Conservation (phyloP, 2,888 invertebrate species). For the Eledona agricola region DNA sequence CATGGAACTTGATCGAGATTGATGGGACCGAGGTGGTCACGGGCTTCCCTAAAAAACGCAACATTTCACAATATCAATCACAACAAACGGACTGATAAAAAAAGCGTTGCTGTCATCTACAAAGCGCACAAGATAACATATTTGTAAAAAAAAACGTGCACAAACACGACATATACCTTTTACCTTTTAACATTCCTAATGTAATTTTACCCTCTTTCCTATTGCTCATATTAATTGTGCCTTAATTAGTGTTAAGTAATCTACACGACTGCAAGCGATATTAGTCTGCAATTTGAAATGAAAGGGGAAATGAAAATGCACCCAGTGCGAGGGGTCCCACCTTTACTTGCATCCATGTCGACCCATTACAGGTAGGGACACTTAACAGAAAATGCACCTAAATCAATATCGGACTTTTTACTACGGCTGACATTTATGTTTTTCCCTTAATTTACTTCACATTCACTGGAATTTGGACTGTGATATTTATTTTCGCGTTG, state of each 20-base stretch:
- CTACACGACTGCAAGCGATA: constrained; percentile 6
- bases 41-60: constrained; percentile 62
- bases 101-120: background rate
- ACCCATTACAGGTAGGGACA: constrained; percentile 5
- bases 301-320: background rate
- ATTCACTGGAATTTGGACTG: constrained; percentile 18
- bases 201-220: constrained; percentile 59
- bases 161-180: constrained; percentile 53
- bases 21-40: constrained; percentile 62
- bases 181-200: constrained; percentile 62
- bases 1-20: constrained; percentile 75
- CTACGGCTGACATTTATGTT: constrained; percentile 12
- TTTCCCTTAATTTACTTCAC: constrained; percentile 10
- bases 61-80: background rate
- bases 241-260: constrained; percentile 20
- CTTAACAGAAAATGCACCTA: background rate
- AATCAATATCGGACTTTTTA: constrained; percentile 5
- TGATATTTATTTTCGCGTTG: constrained; percentile 14
- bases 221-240: constrained; percentile 44
- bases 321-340: background rate
- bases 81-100: constrained; percentile 4
- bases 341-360: constrained; percentile 20
- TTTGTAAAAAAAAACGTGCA: constrained; percentile 22
- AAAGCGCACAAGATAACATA: constrained; percentile 8
- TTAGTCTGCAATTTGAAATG: constrained; percentile 3